These are phyloP conservation scores for Urocyon cinereoargenteus DNA, from an alignment of 2,797 vertebrate genomes.

Conservation along the genomic window DNA sequence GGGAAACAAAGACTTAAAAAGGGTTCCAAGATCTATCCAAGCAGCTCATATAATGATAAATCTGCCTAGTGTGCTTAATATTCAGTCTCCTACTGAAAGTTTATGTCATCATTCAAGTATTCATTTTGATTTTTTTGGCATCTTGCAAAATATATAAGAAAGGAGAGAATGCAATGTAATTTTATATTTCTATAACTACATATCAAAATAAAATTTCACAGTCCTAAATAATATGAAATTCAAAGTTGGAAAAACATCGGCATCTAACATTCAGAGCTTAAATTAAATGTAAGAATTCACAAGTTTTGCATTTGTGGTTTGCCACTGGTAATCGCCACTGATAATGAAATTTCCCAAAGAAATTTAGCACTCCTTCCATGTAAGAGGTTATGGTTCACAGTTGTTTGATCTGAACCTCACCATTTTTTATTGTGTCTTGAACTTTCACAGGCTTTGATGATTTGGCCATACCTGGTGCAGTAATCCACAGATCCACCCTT, in stretches of 20 bases:
- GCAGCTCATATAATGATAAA: not conserved
- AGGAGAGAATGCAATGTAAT: not conserved
- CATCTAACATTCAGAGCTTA: not conserved
- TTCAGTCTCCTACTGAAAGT: constrained; percentile 25
- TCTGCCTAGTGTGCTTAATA: not conserved
- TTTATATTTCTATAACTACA: constrained; percentile 24
- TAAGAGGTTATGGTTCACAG: not conserved
- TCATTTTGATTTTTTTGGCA: not conserved
- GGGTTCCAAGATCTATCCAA: not conserved
- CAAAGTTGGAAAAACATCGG: constrained; percentile 38
- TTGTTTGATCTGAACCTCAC: not conserved
- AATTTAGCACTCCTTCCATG: constrained; percentile 24
- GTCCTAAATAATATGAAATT: not conserved
- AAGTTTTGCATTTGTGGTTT: not conserved
- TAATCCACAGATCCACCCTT: not conserved
- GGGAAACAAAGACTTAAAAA: not conserved
- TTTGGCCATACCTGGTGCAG: not conserved
- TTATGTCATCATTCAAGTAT: not conserved
- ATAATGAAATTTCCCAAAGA: not conserved
- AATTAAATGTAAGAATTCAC: constrained; percentile 47
- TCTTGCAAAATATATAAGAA: not conserved
- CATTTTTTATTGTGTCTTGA: not conserved
- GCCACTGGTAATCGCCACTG: not conserved
- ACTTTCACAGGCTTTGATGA: constrained; percentile 3
- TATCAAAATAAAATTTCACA: constrained; percentile 32